Evolutionary conservation across 1,140 invertebrate species (phyloP), one percentile per base, ranked within the genome.

Genomic region (Varroa destructor): DNA sequence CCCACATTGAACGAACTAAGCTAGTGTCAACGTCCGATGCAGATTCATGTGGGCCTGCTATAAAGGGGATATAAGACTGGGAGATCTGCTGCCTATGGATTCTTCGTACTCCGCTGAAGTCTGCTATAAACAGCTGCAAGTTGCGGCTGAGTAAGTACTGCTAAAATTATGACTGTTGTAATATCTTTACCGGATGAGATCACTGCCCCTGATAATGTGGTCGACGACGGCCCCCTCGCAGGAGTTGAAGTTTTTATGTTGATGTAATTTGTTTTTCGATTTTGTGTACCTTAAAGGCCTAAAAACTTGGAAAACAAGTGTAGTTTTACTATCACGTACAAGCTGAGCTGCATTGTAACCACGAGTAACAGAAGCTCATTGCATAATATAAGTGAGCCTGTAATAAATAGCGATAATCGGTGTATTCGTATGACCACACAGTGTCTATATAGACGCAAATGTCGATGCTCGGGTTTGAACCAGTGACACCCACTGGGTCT

Each of bases 31-130:
- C 25, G 25, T 25, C 25, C 25, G 25, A 25, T 51, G 46, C 36
- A 67, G 61, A 40, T 67, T 67, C 37, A 67, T 67, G 36, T 43
- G 61, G 46, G 61, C 61, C 1, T 67, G 61, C 61, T 40, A 43
- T 37, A 67, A 67, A 37, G 61, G 37, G 3, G 61, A 67, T 2
- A 12, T 46, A 25, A 12, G 61, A 40, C 61, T 67, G 14, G 12
- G 40, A 2, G 12, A 67, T 40, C 37, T 67, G 36, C 40, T 37
- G 14, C 61, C 61, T 2, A 67, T 67, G 61, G 46, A 67, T 46
- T 14, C 12, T 43, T 43, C 40, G 40, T 67, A 36, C 37, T 67
- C 61, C 36, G 12, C 61, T 2, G 40, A 67, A 8, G 37, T 67
- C 46, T 67, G 61, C 61, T 67, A 67, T 46, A 37, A 67, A 2